These are phyloP conservation scores for Perognathus longimembris DNA, from an alignment of 2,113 vertebrate species.

Conservation along the genomic window DNA sequence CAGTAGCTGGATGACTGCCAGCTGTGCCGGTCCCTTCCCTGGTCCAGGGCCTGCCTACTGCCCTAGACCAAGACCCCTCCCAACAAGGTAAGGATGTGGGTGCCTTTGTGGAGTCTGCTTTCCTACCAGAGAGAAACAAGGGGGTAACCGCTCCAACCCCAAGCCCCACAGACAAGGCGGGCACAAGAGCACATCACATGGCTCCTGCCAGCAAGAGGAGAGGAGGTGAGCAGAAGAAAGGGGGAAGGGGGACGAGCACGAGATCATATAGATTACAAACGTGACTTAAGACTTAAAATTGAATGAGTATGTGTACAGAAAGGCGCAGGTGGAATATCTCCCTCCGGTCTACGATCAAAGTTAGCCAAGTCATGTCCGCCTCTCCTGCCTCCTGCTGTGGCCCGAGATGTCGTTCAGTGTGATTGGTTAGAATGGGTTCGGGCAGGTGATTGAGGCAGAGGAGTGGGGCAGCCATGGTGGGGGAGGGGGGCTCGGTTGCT, in stretches of 20 bases:
- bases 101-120: slow-evolving; percentile 35
- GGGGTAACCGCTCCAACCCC: slow-evolving; percentile 44
- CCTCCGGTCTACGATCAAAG: slow-evolving; percentile 91
- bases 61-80: slow-evolving; percentile 56
- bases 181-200: slow-evolving; percentile 56
- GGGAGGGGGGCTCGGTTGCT: slow-evolving; percentile 90
- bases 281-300: slow-evolving; percentile 91
- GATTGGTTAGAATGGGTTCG: slow-evolving; percentile 88
- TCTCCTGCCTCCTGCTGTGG: slow-evolving; percentile 73
- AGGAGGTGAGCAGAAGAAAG: slow-evolving; percentile 60
- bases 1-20: slow-evolving; percentile 17
- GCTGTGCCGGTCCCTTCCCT: slow-evolving; percentile 31
- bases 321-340: slow-evolving; percentile 89
- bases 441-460: slow-evolving; percentile 79
- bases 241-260: slow-evolving; percentile 85
- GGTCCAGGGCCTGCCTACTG: slow-evolving; percentile 44
- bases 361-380: slow-evolving; percentile 86
- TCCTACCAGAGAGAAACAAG: slow-evolving; percentile 47
- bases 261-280: slow-evolving; percentile 90
- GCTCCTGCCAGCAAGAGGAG: slow-evolving; percentile 63
- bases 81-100: slow-evolving; percentile 43
- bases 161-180: slow-evolving; percentile 9
- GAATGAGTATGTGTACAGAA: slow-evolving; percentile 92
- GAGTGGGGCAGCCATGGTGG: slow-evolving; percentile 59
- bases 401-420: slow-evolving; percentile 88